Conservation (phyloP, 2,888 invertebrate species). For the Psylliodes chrysocephalus region DNA sequence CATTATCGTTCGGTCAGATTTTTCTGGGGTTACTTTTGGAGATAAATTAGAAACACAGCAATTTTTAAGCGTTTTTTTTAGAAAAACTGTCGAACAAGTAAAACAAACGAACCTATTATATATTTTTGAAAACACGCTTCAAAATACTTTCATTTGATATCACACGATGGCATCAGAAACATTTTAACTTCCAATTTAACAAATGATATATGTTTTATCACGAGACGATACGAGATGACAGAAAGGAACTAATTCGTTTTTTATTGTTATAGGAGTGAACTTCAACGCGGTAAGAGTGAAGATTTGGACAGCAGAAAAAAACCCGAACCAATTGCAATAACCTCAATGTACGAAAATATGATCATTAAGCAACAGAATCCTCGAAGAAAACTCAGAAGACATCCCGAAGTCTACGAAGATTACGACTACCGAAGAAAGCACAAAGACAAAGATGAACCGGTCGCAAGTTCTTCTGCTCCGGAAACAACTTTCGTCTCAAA, state of each 20-base stretch:
- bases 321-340: constrained; percentile 77
- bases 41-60: no score
- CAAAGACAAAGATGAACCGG: constrained; percentile 46
- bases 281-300: constrained; percentile 63
- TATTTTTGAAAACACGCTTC: no score
- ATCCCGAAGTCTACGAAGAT: constrained; percentile 72
- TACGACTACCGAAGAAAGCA: constrained; percentile 66
- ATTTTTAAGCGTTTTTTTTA: no score
- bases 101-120: no score
- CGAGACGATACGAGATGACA: no score
- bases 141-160: no score
- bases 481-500: constrained; percentile 67
- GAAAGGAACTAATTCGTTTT: no score
- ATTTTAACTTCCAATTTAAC: neutral
- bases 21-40: no score
- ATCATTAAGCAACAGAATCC: constrained; percentile 79
- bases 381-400: constrained; percentile 73
- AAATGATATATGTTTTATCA: no score
- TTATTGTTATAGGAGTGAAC: constrained; percentile 53
- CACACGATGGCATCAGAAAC: no score
- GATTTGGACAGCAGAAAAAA: constrained; percentile 63
- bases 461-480: constrained; percentile 59
- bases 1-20: no score
- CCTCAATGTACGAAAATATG: constrained; percentile 78
- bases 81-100: no score